Evolutionary conservation across 2,113 vertebrate genomes (phyloP).

Genomic region (Ia io): DNA sequence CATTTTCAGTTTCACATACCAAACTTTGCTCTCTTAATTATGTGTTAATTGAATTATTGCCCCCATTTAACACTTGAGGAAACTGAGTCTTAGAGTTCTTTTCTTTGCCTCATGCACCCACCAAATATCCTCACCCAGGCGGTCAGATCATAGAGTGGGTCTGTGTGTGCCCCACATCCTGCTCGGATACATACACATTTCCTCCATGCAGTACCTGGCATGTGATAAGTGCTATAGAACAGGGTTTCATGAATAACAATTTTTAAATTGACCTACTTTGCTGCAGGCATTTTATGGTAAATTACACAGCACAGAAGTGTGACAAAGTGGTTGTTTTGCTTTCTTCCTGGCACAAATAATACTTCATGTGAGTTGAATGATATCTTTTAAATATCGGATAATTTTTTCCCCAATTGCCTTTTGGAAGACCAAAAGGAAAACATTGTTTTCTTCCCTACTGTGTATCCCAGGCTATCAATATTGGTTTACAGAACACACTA

Average conservation of each 20-base stretch:
- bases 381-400: conserved; percentile 19
- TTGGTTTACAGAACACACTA: background rate
- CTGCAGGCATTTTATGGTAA: background rate
- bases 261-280: conserved; percentile 17
- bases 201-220: background rate
- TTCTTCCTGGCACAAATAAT: conserved; percentile 42
- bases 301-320: conserved; percentile 1
- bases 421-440: background rate
- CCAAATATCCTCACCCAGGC: background rate
- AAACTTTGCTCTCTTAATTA: background rate
- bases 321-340: conserved; percentile 24
- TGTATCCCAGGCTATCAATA: background rate
- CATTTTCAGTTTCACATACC: background rate
- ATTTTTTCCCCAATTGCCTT: background rate
- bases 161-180: accelerated
- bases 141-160: background rate
- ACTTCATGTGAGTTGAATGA: background rate
- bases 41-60: background rate
- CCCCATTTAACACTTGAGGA: background rate
- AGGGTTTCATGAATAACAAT: conserved; percentile 16
- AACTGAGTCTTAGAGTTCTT: background rate
- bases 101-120: background rate
- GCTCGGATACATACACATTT: accelerated
- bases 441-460: background rate
- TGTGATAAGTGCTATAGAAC: background rate